Base-by-base conservation (phyloP, 2,888 invertebrate species). In the Caenorhabditis drosophilae region DNA sequence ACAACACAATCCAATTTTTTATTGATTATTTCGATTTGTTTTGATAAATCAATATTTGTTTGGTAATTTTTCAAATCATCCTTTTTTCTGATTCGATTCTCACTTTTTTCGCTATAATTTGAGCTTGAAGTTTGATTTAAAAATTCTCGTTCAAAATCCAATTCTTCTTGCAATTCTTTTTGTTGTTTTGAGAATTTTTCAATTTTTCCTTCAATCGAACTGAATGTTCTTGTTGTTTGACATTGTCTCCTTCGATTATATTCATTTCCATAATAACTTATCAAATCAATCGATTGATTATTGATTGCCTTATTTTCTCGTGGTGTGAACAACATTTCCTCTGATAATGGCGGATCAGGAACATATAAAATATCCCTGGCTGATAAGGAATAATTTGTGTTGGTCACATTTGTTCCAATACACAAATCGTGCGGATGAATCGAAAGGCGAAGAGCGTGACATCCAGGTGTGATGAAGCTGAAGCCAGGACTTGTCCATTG, bases 401-500 rank as follows among this genome's bases (percentile, higher is more conserved):
- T 16, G 1, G 35, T 2, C 2, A 47, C 23, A 2, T 45, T 54
- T 9, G 56, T 53, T 11, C 58, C 64, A 4, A 64, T 48, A 20
- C 66, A 66, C 12, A 66, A 27, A 46, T 66, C 66, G 23, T 66
- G 55, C 2, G 66, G 66, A 27, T 60, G 66, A 25, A 66, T 60
- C 1, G 59, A 59, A 1, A 66, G 44, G 3, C 66, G 55, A 23
- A 66, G 48, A 23, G 66, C 66, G 1, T 56, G 52, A 18, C 59
- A 55, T 16, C 56, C 56, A 2, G 54, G 54, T n/a, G 55, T 45
- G 12, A 66, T 60, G 41, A 52, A 56, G 4, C 50, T 48, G 47
- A 66, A 66, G 4, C 66, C 66, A n/a, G 66, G 66, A 12, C 48
- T 47, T 4, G 66, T 59, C 66, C 66, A 66, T 53, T 66, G 66